Evolutionary conservation across 2,888 invertebrate genomes (phyloP).

Genomic region (Nebria brevicollis): DNA sequence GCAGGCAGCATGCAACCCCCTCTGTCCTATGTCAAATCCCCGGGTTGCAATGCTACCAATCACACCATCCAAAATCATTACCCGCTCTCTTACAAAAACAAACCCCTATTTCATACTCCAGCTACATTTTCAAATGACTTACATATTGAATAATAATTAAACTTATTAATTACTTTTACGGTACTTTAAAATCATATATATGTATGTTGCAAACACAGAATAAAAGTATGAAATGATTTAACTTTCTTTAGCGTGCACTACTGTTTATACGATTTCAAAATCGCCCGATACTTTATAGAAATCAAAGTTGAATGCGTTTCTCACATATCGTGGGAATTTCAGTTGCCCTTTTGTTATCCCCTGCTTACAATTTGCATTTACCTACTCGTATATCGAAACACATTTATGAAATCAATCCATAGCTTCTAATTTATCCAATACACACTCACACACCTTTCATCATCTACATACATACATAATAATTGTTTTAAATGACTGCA

Average conservation of each 20-base stretch:
- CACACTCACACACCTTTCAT: too few relatives aligned
- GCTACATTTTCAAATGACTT: too few relatives aligned
- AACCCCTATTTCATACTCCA: too few relatives aligned
- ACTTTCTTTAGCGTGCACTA: background rate
- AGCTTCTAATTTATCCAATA: too few relatives aligned
- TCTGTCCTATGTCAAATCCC: background rate
- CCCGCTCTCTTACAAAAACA: background rate
- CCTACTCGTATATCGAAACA: background rate
- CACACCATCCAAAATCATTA: background rate
- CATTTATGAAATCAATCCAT: background rate
- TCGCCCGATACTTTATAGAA: constrained; percentile 24
- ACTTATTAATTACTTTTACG: background rate
- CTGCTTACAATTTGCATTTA: constrained; percentile 11
- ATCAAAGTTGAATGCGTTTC: constrained; percentile 23
- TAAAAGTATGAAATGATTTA: background rate
- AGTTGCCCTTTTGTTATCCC: constrained; percentile 26
- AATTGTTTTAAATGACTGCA: background rate
- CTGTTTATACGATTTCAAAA: constrained; percentile 21
- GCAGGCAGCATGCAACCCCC: constrained; percentile 40
- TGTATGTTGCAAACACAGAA: background rate
- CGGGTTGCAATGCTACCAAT: constrained; percentile 7
- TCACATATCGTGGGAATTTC: constrained; percentile 29
- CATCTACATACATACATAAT: background rate
- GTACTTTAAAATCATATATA: background rate
- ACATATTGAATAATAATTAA: too few relatives aligned